A percentile compares a stretch with the other conserved stretches of the same genome.
phyloP scores from a whole-genome alignment of 2,888 invertebrate genomes.

The Cataglyphis rosenhaueri region DNA sequence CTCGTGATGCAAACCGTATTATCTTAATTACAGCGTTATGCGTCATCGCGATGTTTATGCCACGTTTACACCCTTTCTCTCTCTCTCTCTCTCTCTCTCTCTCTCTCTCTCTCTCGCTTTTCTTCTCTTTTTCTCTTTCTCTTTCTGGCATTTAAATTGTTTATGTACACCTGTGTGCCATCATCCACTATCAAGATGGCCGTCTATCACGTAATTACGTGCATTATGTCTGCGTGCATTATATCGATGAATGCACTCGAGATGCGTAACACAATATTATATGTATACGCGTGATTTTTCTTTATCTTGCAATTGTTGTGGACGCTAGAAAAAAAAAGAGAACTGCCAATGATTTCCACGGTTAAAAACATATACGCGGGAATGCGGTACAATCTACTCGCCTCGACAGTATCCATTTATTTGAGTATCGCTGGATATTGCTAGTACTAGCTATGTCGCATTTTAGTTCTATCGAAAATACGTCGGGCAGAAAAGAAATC shows the following conservation, averaged over 20 bases:
- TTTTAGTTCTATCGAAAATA: background rate
- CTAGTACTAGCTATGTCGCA: background rate
- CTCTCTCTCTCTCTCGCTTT: too few species aligned
- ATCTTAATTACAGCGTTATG: conserved; percentile 64
- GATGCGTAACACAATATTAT: background rate
- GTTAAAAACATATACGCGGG: conserved; percentile 59
- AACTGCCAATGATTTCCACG: conserved; percentile 65
- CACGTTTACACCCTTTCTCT: background rate
- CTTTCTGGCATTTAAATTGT: conserved; percentile 60
- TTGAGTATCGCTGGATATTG: background rate
- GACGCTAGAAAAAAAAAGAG: conserved; percentile 58
- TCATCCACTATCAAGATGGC: conserved; percentile 10
- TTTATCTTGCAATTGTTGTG: conserved; percentile 57
- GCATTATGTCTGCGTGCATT: conserved; percentile 43
- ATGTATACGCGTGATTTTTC: background rate
- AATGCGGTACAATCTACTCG: conserved; percentile 49
- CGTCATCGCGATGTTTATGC: conserved; percentile 36
- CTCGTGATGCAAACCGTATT: conserved; percentile 59
- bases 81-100: too few species aligned
- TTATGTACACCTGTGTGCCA: conserved; percentile 47
- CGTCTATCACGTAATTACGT: conserved; percentile 60
- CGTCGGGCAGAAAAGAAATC: background rate
- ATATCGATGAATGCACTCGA: conserved; percentile 14
- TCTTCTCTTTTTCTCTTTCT: background rate
- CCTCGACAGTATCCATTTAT: conserved; percentile 8